Evolutionary conservation across 2,113 vertebrate species (phyloP), one percentile per base, ranked within the genome.

Genomic region (Festucalex cinctus): DNA sequence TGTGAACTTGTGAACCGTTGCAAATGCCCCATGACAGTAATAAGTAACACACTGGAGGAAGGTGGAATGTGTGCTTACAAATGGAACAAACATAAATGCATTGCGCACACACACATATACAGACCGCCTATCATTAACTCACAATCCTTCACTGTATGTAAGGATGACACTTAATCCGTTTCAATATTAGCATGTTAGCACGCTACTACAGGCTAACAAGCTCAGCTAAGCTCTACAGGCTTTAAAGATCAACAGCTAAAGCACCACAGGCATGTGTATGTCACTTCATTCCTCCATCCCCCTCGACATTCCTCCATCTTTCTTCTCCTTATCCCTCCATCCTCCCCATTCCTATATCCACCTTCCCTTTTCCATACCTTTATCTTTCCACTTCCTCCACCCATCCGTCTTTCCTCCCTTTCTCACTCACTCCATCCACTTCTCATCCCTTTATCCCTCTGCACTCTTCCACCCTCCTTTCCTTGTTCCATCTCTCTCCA

Each of bases 351-450:
- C 53, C 53, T 56, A 12, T 10, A 6, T 24, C n/a, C 49, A 3
- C 12, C 49, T 53, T 53, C 12, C 22, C 44, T 69, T 64, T 53
- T 32, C 51, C 48, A 44, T 14, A 43, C 41, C 36, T 28, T 46
- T 44, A 17, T 46, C 56, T 49, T 61, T 28, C 66, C 65, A 69
- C 59, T 65, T 57, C 70, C 65, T 68, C 62, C 28, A 4, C 28
- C 28, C 73, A 36, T 51, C 43, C 59, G 61, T 53, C 46, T 53
- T 69, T 65, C 65, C 54, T 79, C 51, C 32, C 22, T 56, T 61
- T 78, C 46, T 12, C 67, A 65, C 63, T 65, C n/a, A 7, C 49
- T 22, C 7, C 9, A 53, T 53, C 49, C 10, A 9, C 14, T 14
- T 17, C 24, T 32, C 4, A 28, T 54, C 7, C 26, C 26, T 57